phyloP scores from a whole-genome alignment of 2,888 invertebrate species.

The Hydropsyche betteni region DNA sequence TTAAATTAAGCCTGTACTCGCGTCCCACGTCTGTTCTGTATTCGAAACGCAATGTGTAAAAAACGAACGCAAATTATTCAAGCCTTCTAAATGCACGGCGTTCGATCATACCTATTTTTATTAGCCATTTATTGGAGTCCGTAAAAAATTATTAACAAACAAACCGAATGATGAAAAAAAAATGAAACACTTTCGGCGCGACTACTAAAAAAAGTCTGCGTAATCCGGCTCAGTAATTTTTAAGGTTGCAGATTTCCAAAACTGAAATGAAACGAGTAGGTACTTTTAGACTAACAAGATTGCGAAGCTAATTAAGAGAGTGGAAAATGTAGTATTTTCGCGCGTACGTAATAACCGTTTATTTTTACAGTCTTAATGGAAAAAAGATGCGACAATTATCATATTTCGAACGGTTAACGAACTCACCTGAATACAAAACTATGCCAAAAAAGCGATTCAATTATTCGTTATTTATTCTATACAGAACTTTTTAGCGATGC shows the following conservation, averaged over 20 bases:
- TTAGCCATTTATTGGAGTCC: slow-evolving; percentile 11
- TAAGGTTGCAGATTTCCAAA: too few species aligned
- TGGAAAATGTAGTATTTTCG: neutral
- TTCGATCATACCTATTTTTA: slow-evolving; percentile 28
- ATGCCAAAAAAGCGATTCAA: too few species aligned
- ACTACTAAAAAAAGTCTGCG: too few species aligned
- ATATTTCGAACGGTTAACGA: neutral
- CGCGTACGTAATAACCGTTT: neutral
- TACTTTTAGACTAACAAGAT: too few species aligned
- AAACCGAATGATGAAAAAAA: slow-evolving; percentile 2
- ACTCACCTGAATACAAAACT: too few species aligned
- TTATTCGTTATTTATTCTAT: too few species aligned
- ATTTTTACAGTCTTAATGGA: neutral
- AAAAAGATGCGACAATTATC: neutral
- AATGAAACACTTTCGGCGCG: too few species aligned
- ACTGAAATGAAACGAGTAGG: too few species aligned
- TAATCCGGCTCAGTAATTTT: too few species aligned
- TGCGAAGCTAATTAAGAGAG: too few species aligned
- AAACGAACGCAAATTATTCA: slow-evolving; percentile 2
- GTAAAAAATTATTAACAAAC: slow-evolving; percentile 8
- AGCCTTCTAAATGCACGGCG: slow-evolving; percentile 13
- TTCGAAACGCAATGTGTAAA: neutral
- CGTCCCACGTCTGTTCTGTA: slow-evolving; percentile 24
- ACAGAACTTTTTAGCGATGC: too few species aligned
- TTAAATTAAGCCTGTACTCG: neutral